These are phyloP conservation scores for Tiliqua scincoides DNA, from an alignment of 2,113 vertebrate species.

Conservation along the genomic window DNA sequence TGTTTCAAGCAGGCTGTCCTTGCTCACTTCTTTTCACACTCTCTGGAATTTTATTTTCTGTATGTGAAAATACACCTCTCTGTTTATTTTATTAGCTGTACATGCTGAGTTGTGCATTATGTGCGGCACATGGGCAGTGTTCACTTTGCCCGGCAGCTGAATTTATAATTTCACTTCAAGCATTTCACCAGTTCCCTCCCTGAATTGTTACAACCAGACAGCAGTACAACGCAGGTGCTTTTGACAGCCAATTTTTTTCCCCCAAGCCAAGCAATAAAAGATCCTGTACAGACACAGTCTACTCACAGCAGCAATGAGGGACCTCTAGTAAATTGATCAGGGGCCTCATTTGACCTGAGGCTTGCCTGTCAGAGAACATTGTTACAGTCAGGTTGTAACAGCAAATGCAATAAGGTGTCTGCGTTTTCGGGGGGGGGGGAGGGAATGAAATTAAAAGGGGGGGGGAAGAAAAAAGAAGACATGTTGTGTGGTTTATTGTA, in stretches of 20 bases:
- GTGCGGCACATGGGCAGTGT: too few relatives aligned
- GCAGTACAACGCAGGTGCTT: slow-evolving; percentile 7
- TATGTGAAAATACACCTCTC: too few relatives aligned
- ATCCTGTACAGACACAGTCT: slow-evolving; percentile 49
- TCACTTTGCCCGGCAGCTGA: too few relatives aligned
- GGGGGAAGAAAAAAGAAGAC: neutral
- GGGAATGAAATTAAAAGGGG: neutral
- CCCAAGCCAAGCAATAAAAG: slow-evolving; percentile 49
- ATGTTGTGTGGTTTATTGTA: slow-evolving; percentile 16
- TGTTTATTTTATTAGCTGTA: neutral
- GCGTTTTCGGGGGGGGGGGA: slow-evolving; percentile 28
- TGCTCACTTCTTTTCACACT: neutral
- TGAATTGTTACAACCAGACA: slow-evolving; percentile 46
- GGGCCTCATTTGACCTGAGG: slow-evolving; percentile 62
- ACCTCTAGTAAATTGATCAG: slow-evolving; percentile 65
- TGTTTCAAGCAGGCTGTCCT: slow-evolving; percentile 16
- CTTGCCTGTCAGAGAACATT: slow-evolving; percentile 61
- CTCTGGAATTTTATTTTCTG: slow-evolving; percentile 31
- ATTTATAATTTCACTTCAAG: slow-evolving; percentile 6
- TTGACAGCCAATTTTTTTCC: slow-evolving; percentile 16
- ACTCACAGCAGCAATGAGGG: slow-evolving; percentile 39
- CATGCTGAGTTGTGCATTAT: neutral
- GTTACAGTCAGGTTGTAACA: slow-evolving; percentile 53
- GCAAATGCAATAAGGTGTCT: slow-evolving; percentile 59
- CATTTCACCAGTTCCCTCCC: slow-evolving; percentile 37